Evolutionary conservation across 2,797 vertebrate genomes (phyloP).

Genomic region (Nothura maculosa): DNA sequence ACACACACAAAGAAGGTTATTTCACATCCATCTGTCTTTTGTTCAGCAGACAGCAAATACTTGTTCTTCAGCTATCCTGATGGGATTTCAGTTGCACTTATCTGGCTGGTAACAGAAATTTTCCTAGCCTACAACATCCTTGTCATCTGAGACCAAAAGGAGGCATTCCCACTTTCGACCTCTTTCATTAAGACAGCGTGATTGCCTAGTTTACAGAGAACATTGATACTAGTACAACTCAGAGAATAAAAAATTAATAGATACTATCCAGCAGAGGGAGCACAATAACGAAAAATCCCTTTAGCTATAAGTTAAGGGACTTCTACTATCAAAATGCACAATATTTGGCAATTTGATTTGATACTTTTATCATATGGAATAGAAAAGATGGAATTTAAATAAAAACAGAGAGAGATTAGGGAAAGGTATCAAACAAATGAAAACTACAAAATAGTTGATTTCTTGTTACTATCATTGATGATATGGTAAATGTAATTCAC

Average conservation of each 20-base stretch:
- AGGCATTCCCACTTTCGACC: background rate
- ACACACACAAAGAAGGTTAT: slow-evolving; percentile 10
- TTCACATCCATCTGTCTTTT: background rate
- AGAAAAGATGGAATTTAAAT: background rate
- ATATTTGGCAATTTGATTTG: background rate
- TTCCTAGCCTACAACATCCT: background rate
- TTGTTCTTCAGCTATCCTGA: background rate
- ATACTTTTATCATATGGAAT: background rate
- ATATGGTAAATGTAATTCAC: background rate
- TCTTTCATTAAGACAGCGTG: background rate
- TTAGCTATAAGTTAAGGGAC: background rate
- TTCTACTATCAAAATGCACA: slow-evolving; percentile 2
- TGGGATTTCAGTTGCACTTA: background rate
- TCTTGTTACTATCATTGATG: background rate
- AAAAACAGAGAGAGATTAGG: background rate
- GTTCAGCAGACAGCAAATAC: slow-evolving; percentile 17
- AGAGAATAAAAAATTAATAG: slow-evolving; percentile 27
- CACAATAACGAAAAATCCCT: slow-evolving; percentile 18
- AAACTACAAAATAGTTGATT: background rate
- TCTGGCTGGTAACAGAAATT: background rate
- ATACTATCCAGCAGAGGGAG: slow-evolving; percentile 69
- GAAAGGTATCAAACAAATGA: background rate
- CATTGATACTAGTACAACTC: background rate
- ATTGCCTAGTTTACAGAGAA: background rate
- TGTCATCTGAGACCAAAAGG: background rate